These are phyloP conservation scores for Leptinotarsa juncta DNA, from an alignment of 2,888 invertebrate genomes.

Conservation along the genomic window DNA sequence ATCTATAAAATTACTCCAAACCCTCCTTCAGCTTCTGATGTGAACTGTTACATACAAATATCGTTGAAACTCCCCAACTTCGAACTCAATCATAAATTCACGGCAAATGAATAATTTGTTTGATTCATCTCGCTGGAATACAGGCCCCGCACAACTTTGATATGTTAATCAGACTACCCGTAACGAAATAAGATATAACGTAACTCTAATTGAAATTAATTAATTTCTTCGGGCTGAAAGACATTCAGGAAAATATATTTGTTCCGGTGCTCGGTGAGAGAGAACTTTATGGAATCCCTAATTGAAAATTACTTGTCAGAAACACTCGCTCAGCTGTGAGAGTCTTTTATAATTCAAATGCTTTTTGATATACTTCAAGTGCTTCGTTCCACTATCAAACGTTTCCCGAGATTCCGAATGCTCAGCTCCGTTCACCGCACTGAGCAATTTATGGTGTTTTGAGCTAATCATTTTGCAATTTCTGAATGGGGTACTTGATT, in stretches of 20 bases:
- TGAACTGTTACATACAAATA: too few species aligned
- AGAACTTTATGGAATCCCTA: conserved; percentile 35
- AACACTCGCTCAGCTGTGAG: conserved; percentile 31
- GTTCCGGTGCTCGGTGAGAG: not conserved
- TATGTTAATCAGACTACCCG: conserved; percentile 11
- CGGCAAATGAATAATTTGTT: not conserved
- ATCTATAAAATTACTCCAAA: too few species aligned
- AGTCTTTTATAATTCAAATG: conserved; percentile 26
- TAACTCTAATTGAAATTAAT: conserved; percentile 30
- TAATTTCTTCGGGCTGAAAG: conserved; percentile 28
- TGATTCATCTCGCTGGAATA: not conserved
- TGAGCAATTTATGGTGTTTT: not conserved
- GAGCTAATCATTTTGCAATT: not conserved
- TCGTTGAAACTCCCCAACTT: too few species aligned
- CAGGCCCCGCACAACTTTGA: not conserved
- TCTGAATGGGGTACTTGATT: not conserved
- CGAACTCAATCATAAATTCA: too few species aligned
- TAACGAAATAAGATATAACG: conserved; percentile 29
- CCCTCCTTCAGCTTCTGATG: too few species aligned
- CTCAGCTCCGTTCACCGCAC: not conserved
- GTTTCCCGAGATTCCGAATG: not conserved
- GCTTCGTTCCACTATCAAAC: conserved; percentile 11
- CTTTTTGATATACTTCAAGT: conserved; percentile 26
- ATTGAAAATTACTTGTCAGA: conserved; percentile 37
- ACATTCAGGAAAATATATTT: conserved; percentile 30